Evolutionary conservation across 2,888 invertebrate genomes (phyloP).

Genomic region (Pheosia tremula): DNA sequence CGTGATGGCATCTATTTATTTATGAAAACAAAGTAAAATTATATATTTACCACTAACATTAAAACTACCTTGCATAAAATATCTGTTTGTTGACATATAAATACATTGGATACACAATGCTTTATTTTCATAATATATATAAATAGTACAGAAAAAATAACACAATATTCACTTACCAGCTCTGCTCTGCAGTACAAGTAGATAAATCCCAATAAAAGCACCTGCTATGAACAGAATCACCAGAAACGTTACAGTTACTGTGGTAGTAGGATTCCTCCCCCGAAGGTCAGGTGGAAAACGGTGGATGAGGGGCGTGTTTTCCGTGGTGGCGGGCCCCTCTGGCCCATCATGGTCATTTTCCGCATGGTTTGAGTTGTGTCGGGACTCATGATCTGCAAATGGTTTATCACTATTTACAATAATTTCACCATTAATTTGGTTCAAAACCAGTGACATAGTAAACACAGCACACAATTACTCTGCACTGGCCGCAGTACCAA

Average conservation of each 20-base stretch:
- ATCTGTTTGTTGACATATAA: too few relatives aligned
- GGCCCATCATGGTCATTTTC: constrained; percentile 33
- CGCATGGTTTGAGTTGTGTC: constrained; percentile 49
- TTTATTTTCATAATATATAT: too few relatives aligned
- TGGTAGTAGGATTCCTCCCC: constrained; percentile 41
- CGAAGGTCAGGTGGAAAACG: constrained; percentile 43
- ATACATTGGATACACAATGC: background rate
- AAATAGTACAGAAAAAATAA: constrained; percentile 2
- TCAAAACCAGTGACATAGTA: constrained; percentile 19
- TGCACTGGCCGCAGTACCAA: background rate
- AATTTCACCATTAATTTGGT: constrained; percentile 15
- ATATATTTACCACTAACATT: too few relatives aligned
- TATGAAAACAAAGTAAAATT: too few relatives aligned
- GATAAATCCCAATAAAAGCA: constrained; percentile 66
- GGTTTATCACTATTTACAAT: constrained; percentile 15
- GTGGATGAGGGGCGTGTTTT: constrained; percentile 59
- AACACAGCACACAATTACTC: background rate
- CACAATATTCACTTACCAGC: constrained; percentile 51
- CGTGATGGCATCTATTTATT: too few relatives aligned
- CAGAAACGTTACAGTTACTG: constrained; percentile 52
- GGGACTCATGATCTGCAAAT: constrained; percentile 64
- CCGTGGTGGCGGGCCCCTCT: constrained; percentile 28
- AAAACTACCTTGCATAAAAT: too few relatives aligned
- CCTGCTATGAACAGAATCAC: constrained; percentile 60
- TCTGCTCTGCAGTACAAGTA: constrained; percentile 61